Base-by-base conservation (phyloP, 2,888 invertebrate species). In the Strigamia transsilvanica region DNA sequence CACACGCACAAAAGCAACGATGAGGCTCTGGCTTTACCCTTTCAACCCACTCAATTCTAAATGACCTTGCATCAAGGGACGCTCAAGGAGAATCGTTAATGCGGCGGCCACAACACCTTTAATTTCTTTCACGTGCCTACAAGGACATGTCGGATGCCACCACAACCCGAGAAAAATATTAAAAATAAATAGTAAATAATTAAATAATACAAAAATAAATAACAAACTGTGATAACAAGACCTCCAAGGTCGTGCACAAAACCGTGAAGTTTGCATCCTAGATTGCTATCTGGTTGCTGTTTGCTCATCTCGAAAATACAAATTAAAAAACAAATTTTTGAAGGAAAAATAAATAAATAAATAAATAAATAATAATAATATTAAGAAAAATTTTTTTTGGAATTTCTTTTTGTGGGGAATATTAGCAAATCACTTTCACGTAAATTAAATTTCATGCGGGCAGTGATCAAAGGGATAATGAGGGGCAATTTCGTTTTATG, bases 131-230 rank as follows among this genome's bases (percentile, higher is more conserved):
- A 23, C 18, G 56, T 56, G 56, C 56, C 4, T 56, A 56, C 61
- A 61, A 61, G 61, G 61, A 61, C 61, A 61, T n/a, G 51, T n/a
- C n/a, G 51, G 34, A 34, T 34, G 34, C 34, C 42, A 42, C 61
- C 23, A 61, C 61, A 61, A 61, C 4, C 61, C 7, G 7, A n/a
- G n/a, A n/a, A n/a, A n/a, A n/a, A n/a, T n/a, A n/a, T n/a, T n/a
- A n/a, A n/a, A n/a, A n/a, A n/a, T n/a, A n/a, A n/a, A n/a, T n/a
- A n/a, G n/a, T n/a, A n/a, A n/a, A n/a, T n/a, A n/a, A n/a, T n/a
- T n/a, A n/a, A n/a, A n/a, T n/a, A n/a, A n/a, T n/a, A n/a, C n/a
- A n/a, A 34, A 34, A 34, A 7, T 34, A 34, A 42, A 2, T 6
- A 13, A 42, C 3, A 61, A 61, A 18, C n/a, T 18, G 61, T n/a